These are phyloP conservation scores for Macrophya annulata DNA, from an alignment of 2,888 invertebrate genomes.

Conservation along the genomic window DNA sequence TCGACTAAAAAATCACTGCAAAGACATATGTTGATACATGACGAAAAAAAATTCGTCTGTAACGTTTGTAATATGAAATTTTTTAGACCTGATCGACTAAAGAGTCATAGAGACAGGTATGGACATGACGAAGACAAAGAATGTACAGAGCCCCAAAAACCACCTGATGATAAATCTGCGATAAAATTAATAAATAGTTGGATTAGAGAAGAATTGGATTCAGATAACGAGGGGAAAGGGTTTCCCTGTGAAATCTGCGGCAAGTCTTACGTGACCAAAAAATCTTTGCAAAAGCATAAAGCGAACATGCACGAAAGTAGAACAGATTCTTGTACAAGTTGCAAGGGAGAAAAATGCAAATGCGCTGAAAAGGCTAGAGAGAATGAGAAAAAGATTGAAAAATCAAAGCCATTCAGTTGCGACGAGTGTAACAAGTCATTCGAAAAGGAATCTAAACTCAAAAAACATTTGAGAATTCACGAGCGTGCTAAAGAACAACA, in stretches of 20 bases:
- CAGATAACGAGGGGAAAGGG: slow-evolving; percentile 70
- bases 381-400: slow-evolving; percentile 58
- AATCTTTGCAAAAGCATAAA: slow-evolving; percentile 71
- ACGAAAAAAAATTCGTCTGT: slow-evolving; percentile 67
- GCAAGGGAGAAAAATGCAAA: slow-evolving; percentile 61
- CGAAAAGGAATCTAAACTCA: slow-evolving; percentile 70
- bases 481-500: slow-evolving; percentile 70
- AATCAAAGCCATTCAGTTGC: slow-evolving; percentile 67
- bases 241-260: slow-evolving; percentile 71
- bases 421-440: slow-evolving; percentile 70
- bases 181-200: slow-evolving; percentile 73
- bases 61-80: slow-evolving; percentile 71
- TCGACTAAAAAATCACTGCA: slow-evolving; percentile 64
- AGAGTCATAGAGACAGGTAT: slow-evolving; percentile 67
- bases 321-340: slow-evolving; percentile 55
- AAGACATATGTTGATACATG: slow-evolving; percentile 64
- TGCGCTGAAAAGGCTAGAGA: slow-evolving; percentile 61
- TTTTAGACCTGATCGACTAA: slow-evolving; percentile 66
- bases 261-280: slow-evolving; percentile 72
- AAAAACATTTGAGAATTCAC: slow-evolving; percentile 70
- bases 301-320: slow-evolving; percentile 64
- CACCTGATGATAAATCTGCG: slow-evolving; percentile 69
- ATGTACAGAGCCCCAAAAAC: slow-evolving; percentile 64
- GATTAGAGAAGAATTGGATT: slow-evolving; percentile 73
- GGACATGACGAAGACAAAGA: slow-evolving; percentile 64